phyloP scores from a whole-genome alignment of 2,888 invertebrate species.

The Yponomeuta plumbellus region DNA sequence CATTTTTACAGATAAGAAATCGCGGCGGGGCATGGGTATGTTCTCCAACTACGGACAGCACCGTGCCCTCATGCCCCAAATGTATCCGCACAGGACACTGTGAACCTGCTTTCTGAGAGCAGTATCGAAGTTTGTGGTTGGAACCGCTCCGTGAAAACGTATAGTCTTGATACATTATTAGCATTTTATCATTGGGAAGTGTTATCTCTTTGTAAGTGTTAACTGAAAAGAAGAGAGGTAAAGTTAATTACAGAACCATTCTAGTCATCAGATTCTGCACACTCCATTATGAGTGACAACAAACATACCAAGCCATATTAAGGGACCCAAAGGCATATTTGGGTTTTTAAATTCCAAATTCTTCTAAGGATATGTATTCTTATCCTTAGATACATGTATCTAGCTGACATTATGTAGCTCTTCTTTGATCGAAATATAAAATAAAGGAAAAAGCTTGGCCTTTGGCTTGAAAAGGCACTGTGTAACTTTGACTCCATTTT shows the following conservation, averaged over 20 bases:
- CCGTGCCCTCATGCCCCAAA: conserved; percentile 23
- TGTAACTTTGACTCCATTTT: too few species aligned
- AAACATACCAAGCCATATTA: too few species aligned
- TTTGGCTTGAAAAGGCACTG: too few species aligned
- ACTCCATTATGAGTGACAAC: too few species aligned
- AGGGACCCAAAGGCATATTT: too few species aligned
- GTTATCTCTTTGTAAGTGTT: conserved; percentile 22
- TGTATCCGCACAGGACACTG: conserved; percentile 25
- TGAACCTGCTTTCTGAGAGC: conserved; percentile 19
- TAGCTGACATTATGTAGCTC: too few species aligned
- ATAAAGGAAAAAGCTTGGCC: too few species aligned
- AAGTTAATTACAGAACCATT: not conserved
- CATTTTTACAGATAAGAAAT: not conserved
- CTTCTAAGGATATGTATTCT: too few species aligned
- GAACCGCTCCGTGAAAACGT: conserved; percentile 22
- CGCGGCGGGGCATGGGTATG: conserved; percentile 36
- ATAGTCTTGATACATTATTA: conserved; percentile 24
- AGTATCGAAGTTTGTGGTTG: conserved; percentile 12
- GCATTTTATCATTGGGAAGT: conserved; percentile 18
- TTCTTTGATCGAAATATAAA: too few species aligned
- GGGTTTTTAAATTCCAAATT: too few species aligned
- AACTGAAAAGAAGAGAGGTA: conserved; percentile 5
- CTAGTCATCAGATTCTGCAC: too few species aligned
- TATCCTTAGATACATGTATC: too few species aligned
- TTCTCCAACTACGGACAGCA: conserved; percentile 22